Evolutionary conservation across 2,888 invertebrate species (phyloP).

Genomic region (Troides helena): DNA sequence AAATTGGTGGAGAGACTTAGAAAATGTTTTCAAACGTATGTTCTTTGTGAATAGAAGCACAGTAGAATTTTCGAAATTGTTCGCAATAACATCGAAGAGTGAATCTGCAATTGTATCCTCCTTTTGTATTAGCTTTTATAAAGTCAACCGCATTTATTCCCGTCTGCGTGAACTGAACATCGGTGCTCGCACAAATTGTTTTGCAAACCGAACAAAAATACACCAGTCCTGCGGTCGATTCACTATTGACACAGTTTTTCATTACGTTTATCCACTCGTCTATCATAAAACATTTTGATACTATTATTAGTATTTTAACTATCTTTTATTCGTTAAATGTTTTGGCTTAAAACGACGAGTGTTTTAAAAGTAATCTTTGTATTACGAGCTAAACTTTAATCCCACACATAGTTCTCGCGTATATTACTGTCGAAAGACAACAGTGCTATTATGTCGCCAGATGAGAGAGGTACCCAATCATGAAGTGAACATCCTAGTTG

Average conservation of each 20-base stretch:
- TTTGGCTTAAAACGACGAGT: too few relatives aligned
- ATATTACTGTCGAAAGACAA: too few relatives aligned
- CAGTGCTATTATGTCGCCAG: too few relatives aligned
- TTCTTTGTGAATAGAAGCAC: not conserved
- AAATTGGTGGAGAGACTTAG: not conserved
- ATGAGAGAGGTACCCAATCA: too few relatives aligned
- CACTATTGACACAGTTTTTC: slow-evolving; percentile 31
- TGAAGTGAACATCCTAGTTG: too few relatives aligned
- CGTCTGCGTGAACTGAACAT: slow-evolving; percentile 29
- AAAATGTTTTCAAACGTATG: not conserved
- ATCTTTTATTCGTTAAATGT: too few relatives aligned
- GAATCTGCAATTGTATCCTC: slow-evolving; percentile 24
- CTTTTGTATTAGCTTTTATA: slow-evolving; percentile 32
- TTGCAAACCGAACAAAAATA: slow-evolving; percentile 32
- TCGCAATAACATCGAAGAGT: slow-evolving; percentile 14
- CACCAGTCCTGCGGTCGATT: slow-evolving; percentile 31
- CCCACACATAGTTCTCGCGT: too few relatives aligned
- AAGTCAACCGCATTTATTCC: slow-evolving; percentile 32
- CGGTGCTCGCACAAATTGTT: slow-evolving; percentile 34
- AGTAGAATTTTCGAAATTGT: slow-evolving; percentile 13
- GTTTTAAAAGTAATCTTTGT: too few relatives aligned
- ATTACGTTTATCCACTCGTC: slow-evolving; percentile 28
- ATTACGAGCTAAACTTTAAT: too few relatives aligned
- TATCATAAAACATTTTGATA: not conserved
- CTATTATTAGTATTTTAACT: not conserved